A percentile compares a stretch with the other conserved stretches of the same genome.
These are phyloP conservation scores for Hirtodrosophila cameraria DNA, from an alignment of 2,888 invertebrate species.

Conservation along the genomic window DNA sequence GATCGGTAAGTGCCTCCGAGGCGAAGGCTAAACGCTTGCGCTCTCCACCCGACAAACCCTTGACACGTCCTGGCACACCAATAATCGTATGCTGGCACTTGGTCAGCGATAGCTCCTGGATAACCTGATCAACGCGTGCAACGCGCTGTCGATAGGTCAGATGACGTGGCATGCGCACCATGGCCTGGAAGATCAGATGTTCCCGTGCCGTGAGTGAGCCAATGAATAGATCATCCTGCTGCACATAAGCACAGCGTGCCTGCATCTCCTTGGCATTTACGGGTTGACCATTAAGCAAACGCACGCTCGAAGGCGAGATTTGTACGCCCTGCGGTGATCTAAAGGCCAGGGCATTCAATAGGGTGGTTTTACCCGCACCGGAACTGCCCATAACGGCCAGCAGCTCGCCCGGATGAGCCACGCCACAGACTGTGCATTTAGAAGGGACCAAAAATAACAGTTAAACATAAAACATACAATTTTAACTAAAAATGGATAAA, in stretches of 20 bases:
- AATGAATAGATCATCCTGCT: constrained; percentile 97
- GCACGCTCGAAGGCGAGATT: constrained; percentile 85
- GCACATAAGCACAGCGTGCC: constrained; percentile 94
- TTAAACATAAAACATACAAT: too few relatives aligned
- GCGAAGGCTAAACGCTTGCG: constrained; percentile 97
- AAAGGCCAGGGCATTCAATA: constrained; percentile 94
- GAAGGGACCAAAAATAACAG: too few relatives aligned
- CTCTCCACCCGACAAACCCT: constrained; percentile 98
- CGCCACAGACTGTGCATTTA: constrained; percentile 89
- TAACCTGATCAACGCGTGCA: constrained; percentile 92
- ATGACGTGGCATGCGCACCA: constrained; percentile 92
- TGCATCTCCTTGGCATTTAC: constrained; percentile 89
- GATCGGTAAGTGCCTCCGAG: constrained; percentile 98
- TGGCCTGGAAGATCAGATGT: constrained; percentile 94
- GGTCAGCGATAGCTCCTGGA: constrained; percentile 92
- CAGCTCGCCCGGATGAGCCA: constrained; percentile 93
- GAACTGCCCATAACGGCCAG: constrained; percentile 95
- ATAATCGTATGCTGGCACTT: constrained; percentile 96
- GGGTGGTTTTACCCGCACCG: constrained; percentile 97
- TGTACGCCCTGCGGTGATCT: constrained; percentile 89
- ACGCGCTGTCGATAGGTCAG: constrained; percentile 90
- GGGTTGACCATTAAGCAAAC: constrained; percentile 90
- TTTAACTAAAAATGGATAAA: too few relatives aligned
- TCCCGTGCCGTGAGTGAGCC: constrained; percentile 95
- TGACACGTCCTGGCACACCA: constrained; percentile 93